Evolutionary conservation across 2,888 invertebrate genomes (phyloP), one percentile per base, ranked within the genome.

Genomic region (Branchellion lobata): DNA sequence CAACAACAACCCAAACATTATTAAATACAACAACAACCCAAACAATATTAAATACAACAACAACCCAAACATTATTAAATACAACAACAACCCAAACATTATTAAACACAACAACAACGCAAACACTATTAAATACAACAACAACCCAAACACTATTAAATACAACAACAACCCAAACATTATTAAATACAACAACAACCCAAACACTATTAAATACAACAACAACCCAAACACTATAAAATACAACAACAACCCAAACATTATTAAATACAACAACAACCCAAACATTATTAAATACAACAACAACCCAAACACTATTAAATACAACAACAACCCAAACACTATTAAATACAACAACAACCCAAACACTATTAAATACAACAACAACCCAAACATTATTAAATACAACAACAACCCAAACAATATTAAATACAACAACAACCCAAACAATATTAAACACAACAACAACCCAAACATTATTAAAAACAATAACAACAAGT

Each of bases 251-350:
- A 65, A 65, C 65, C 24, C 3, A 5, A 5, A 40, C 40, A 8
- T 8, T 14, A 40, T 8, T 14, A 40, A 40, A 5, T 14, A 40
- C 40, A 8, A 40, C 40, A 40, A 40, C 40, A 40, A 40, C 40
- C 40, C 5, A 5, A 5, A 65, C n/a, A 11, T 11, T 21, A 65
- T 11, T 21, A 65, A n/a, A 3, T 8, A 65, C 65, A 11, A 65
- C 65, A 65, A 65, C 65, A 65, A 27, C n/a, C n/a, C 65, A 29
- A 29, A 29, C 5, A 65, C n/a, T 21, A 65, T 8, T 27, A n/a
- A n/a, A n/a, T 65, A 65, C n/a, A 11, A 65, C 65, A 65, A 65
- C 65, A n/a, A 65, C n/a, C n/a, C n/a, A n/a, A n/a, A n/a, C 65
- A 65, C n/a, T 65, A 29, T 21, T 5, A 65, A 65, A 5, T 8